Evolutionary conservation across 2,113 vertebrate genomes (phyloP), one percentile per base, ranked within the genome.

Genomic region (Corydoras sp.): DNA sequence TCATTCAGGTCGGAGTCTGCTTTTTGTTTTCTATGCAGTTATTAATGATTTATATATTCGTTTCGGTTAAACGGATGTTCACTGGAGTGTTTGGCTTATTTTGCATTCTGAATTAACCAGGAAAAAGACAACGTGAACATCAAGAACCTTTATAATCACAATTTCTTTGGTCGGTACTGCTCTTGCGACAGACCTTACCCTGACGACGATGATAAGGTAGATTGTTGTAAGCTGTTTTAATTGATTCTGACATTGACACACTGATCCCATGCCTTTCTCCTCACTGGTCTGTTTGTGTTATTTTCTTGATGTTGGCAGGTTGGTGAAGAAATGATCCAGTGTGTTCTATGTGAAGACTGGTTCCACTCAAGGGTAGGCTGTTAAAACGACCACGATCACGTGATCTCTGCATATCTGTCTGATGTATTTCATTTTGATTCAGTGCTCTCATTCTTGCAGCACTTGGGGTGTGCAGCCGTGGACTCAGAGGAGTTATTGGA

Each of bases 251-350:
- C 18, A 43, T 43, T 43, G 7, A 43, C 2, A 53, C 1, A 53
- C 3, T 10, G 51, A 12, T 10, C 13, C 3, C 30, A 15, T 65
- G 14, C 55, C 6, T 11, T 58, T 13, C 18, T 31, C 9, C 0
- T 58, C 12, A 10, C 11, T 69, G 0, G 0, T 14, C 13, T 31
- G 13, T 43, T 2, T 24, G n/a, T 67, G 10, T 24, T 6, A 14
- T 10, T 31, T 14, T 69, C 31, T 1, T 2, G 10, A 10, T 43
- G 1, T 4, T 61, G 56, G 18, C 56, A 99, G 96, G 87, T 91
- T 73, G 88, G 92, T 15, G 95, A 98, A 83, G 95, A 97, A 82
- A 98, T 99, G 96, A 96, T 99, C 83, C 96, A 99, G 2, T 99
- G 96, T 77, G 77, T 98, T 58, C 83, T 95, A 70, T 99, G 96